phyloP scores from a whole-genome alignment of 2,888 invertebrate genomes.

The Teinopalpus imperialis region DNA sequence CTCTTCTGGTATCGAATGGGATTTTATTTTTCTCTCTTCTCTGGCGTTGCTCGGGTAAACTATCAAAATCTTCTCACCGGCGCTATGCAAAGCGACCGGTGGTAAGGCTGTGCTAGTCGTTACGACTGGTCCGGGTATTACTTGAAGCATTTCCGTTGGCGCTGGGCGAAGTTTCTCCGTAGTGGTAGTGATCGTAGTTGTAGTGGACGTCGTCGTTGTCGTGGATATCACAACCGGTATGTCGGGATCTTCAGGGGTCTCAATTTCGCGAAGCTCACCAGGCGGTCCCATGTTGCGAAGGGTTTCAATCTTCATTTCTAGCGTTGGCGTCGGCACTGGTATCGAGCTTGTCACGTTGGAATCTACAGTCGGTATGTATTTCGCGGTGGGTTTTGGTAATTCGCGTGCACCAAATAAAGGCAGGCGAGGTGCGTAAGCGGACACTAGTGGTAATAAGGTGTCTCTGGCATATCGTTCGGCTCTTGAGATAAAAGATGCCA shows the following conservation, averaged over 20 bases:
- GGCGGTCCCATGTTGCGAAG: conserved; percentile 70
- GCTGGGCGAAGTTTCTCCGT: conserved; percentile 55
- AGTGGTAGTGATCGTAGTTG: conserved; percentile 43
- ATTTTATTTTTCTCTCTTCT: conserved; percentile 73
- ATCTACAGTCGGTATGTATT: conserved; percentile 84
- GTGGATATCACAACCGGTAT: conserved; percentile 51
- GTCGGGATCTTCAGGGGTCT: conserved; percentile 68
- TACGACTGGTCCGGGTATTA: conserved; percentile 57
- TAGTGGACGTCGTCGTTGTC: conserved; percentile 48
- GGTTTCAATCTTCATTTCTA: conserved; percentile 76
- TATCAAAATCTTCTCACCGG: conserved; percentile 72
- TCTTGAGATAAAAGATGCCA: conserved; percentile 90
- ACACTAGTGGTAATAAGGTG: conserved; percentile 88
- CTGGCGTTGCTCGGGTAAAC: conserved; percentile 77
- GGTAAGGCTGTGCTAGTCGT: conserved; percentile 70
- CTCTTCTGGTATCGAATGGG: conserved; percentile 75
- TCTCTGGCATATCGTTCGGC: conserved; percentile 91
- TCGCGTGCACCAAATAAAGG: conserved; percentile 80
- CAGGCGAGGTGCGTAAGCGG: conserved; percentile 89
- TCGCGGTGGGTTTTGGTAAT: conserved; percentile 73
- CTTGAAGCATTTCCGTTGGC: conserved; percentile 63
- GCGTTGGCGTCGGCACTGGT: conserved; percentile 69
- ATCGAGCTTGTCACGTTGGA: conserved; percentile 58
- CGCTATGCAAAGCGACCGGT: conserved; percentile 65
- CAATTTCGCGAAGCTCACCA: conserved; percentile 60